These are phyloP conservation scores for Naso thynnoides DNA, from an alignment of 2,797 vertebrate genomes.

Conservation along the genomic window DNA sequence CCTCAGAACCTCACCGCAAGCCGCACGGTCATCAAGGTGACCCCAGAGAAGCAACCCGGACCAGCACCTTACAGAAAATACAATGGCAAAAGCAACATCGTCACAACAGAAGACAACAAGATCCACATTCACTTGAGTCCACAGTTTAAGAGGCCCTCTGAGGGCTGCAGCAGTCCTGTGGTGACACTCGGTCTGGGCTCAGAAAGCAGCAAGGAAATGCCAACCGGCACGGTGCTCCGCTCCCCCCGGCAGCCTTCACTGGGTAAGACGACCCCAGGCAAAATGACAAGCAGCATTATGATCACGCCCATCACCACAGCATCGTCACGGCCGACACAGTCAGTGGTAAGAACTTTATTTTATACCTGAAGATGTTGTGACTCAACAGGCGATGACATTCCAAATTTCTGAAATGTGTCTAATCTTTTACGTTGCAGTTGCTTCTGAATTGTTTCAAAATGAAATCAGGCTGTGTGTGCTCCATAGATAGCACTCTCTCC, in stretches of 20 bases:
- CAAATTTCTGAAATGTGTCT: conserved; percentile 46
- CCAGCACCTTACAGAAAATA: conserved; percentile 85
- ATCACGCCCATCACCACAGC: conserved; percentile 91
- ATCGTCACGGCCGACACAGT: conserved; percentile 87
- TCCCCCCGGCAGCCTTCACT: conserved; percentile 83
- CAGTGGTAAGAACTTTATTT: conserved; percentile 86
- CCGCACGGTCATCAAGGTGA: conserved; percentile 90
- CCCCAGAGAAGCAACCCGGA: conserved; percentile 89
- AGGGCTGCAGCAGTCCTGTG: conserved; percentile 67
- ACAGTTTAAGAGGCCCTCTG: conserved; percentile 88
- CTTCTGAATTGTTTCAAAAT: conserved; percentile 84
- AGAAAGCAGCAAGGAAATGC: conserved; percentile 85
- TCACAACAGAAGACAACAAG: conserved; percentile 97
- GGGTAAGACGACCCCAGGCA: conserved; percentile 82
- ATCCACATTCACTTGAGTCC: conserved; percentile 97
- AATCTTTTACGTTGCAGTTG: conserved; percentile 80
- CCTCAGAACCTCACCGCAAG: conserved; percentile 84
- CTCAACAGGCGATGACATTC: background rate
- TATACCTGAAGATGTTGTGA: background rate
- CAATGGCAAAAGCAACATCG: conserved; percentile 90
- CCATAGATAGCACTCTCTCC: conserved; percentile 75
- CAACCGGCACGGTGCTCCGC: conserved; percentile 89
- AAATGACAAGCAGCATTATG: conserved; percentile 96
- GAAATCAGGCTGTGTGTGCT: conserved; percentile 79
- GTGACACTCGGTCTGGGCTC: conserved; percentile 83